Evolutionary conservation across 2,888 invertebrate species (phyloP).

Genomic region (Phragmatobia fuliginosa): DNA sequence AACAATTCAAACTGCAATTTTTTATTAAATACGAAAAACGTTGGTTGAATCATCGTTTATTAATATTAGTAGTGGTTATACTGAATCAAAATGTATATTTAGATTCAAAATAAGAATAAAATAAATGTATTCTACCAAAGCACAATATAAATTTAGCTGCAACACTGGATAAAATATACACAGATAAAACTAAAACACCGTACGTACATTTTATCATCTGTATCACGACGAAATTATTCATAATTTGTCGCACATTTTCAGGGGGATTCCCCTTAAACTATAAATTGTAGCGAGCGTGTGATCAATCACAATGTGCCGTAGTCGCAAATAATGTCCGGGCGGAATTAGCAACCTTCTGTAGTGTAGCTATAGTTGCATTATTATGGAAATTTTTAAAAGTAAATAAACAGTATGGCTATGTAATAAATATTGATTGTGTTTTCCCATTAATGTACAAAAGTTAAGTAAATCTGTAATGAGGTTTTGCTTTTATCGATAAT

Average conservation of each 20-base stretch:
- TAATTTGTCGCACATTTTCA: constrained; percentile 67
- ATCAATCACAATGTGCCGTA: constrained; percentile 66
- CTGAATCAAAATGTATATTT: no score
- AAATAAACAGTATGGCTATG: neutral
- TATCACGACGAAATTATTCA: constrained; percentile 68
- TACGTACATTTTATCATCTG: constrained; percentile 56
- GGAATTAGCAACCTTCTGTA: constrained; percentile 45
- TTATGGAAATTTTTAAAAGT: neutral
- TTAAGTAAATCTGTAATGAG: neutral
- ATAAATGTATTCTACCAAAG: no score
- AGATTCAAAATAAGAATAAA: no score
- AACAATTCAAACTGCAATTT: neutral
- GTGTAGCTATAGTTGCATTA: neutral
- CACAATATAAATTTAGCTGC: no score
- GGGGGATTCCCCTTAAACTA: constrained; percentile 56
- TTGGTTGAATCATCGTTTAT: no score
- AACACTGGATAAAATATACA: neutral
- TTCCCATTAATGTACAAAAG: neutral
- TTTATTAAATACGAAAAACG: no score
- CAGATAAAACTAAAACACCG: constrained; percentile 3
- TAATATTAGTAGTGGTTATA: no score
- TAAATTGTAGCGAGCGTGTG: constrained; percentile 60
- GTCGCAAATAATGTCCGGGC: constrained; percentile 51
- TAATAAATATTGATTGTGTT: neutral
- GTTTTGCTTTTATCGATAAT: neutral